Evolutionary conservation across 2,888 invertebrate species (phyloP).

Genomic region (Hyppa rectilinea): DNA sequence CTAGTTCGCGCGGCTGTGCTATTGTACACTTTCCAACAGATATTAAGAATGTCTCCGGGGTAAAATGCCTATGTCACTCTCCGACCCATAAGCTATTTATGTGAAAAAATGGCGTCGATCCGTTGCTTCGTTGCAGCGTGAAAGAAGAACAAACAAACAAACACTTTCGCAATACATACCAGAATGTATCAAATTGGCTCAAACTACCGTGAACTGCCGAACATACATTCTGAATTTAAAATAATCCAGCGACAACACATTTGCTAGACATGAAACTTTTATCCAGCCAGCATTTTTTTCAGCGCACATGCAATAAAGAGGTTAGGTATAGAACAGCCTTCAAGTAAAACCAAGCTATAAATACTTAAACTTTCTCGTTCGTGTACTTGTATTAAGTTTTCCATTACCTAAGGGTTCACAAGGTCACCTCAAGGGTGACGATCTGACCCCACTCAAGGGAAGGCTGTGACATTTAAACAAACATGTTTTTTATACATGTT

Average conservation of each 20-base stretch:
- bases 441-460: conserved; percentile 58
- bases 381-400: conserved; percentile 41
- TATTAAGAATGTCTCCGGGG: too few species aligned
- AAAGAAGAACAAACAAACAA: background rate
- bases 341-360: conserved; percentile 19
- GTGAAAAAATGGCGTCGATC: background rate
- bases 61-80: background rate
- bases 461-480: conserved; percentile 64
- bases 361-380: conserved; percentile 45
- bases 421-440: conserved; percentile 51
- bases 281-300: background rate
- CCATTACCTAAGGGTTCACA: conserved; percentile 32
- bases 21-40: background rate
- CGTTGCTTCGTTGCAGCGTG: background rate
- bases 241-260: background rate
- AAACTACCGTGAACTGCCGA: too few species aligned
- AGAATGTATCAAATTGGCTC: background rate
- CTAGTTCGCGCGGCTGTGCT: background rate
- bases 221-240: background rate
- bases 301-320: background rate
- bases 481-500: conserved; percentile 21
- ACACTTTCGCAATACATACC: background rate
- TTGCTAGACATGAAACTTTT: background rate
- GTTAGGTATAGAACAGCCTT: background rate
- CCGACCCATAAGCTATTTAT: background rate